Percentiles rank a stretch among this genome's conserved stretches.
phyloP scores from a whole-genome alignment of 2,888 invertebrate genomes.

The Piscicola geometra region DNA sequence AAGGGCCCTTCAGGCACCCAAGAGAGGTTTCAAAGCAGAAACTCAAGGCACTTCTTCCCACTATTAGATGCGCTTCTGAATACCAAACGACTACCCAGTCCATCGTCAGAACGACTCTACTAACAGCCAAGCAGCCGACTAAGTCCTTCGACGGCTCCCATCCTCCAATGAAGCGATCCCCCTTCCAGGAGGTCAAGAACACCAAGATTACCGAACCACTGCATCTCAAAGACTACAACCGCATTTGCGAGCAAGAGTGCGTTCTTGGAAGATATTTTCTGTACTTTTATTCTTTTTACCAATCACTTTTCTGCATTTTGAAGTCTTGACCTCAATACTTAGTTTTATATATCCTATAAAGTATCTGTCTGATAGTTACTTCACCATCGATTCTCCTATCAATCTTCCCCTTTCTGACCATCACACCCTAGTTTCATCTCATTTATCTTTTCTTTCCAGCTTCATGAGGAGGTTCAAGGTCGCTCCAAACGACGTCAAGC shows the following conservation, averaged over 20 bases:
- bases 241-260: not conserved
- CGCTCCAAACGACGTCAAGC: not conserved
- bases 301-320: not conserved
- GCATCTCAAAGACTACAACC: slow-evolving; percentile 9
- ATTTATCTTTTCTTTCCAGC: too few species aligned
- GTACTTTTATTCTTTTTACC: slow-evolving; percentile 28
- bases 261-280: slow-evolving; percentile 2
- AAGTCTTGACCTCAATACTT: not conserved
- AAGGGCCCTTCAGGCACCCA: slow-evolving; percentile 55
- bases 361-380: not conserved
- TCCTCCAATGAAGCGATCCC: not conserved
- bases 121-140: not conserved
- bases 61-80: slow-evolving; percentile 52
- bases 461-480: not conserved
- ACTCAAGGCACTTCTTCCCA: slow-evolving; percentile 53
- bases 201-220: not conserved
- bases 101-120: not conserved
- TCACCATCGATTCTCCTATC: too few species aligned
- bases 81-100: slow-evolving; percentile 52
- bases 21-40: slow-evolving; percentile 53
- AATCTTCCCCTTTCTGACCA: too few species aligned
- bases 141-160: not conserved
- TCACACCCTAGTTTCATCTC: not conserved
- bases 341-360: not conserved
- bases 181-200: not conserved